Evolutionary conservation across 2,113 vertebrate genomes (phyloP).

Genomic region (Orcinus orca): DNA sequence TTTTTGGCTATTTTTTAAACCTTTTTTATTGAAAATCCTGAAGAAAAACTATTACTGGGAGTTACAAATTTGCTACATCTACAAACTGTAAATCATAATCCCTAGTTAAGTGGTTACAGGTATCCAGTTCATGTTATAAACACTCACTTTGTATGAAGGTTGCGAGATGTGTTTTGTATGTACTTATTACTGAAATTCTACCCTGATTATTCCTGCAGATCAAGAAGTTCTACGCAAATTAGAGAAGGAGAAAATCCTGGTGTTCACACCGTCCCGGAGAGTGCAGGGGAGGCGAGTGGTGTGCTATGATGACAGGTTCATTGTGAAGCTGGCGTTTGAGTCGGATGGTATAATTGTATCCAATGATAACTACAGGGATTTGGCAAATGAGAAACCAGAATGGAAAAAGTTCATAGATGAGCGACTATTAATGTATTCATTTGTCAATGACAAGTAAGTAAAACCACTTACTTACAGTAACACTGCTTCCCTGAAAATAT

Average conservation of each 20-base stretch:
- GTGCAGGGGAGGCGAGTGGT: slow-evolving; percentile 97
- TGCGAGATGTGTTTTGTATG: neutral
- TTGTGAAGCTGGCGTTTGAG: slow-evolving; percentile 96
- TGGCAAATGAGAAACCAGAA: slow-evolving; percentile 96
- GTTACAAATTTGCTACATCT: neutral
- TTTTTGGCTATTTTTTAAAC: neutral
- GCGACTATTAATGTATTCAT: slow-evolving; percentile 97
- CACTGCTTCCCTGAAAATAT: neutral
- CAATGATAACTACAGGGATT: slow-evolving; percentile 98
- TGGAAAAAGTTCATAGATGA: slow-evolving; percentile 99
- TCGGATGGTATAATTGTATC: slow-evolving; percentile 98
- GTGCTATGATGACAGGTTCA: slow-evolving; percentile 98
- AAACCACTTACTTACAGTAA: neutral
- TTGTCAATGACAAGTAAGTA: slow-evolving; percentile 98
- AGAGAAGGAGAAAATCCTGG: slow-evolving; percentile 97
- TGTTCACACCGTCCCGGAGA: slow-evolving; percentile 95
- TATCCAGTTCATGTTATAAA: neutral
- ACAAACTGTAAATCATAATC: neutral
- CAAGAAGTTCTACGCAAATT: slow-evolving; percentile 95
- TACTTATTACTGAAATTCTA: neutral
- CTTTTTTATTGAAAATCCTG: neutral
- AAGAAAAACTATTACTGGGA: neutral
- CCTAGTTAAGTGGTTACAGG: neutral
- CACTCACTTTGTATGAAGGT: neutral
- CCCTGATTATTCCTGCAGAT: slow-evolving; percentile 83